Evolutionary conservation across 1,140 invertebrate genomes (phyloP), one percentile per base, ranked within the genome.

Genomic region (Muscidifurax raptorellus): DNA sequence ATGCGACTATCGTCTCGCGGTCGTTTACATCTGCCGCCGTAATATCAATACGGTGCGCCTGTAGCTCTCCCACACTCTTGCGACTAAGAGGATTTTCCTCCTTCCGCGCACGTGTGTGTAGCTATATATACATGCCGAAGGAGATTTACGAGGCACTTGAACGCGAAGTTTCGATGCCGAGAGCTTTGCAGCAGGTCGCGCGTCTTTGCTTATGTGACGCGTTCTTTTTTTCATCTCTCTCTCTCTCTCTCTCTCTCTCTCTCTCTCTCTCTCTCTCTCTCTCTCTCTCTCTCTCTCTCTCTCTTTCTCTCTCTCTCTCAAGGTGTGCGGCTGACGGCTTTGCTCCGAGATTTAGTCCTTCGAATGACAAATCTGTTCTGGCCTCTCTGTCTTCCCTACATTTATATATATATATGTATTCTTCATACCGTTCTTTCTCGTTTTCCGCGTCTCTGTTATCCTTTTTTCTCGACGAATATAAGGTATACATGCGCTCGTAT

Each of bases 81-180:
- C 30, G 28, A 32, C 52, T 18, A 71, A 47, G 44, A 69, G 66
- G 82, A 78, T 47, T 36, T 52, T n/a, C 59, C 18, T 27, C 10
- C 25, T 30, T 18, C 32, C 25, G 4, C 22, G 27, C 47, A 6
- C 44, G 13, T 2, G n/a, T 72, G 52, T 9, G 5, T 6, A 59
- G n/a, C n/a, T 12, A n/a, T 5, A 36, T 40, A 40, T 75, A 18
- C 27, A 10, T 15, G 3, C 40, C 25, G 25, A 84, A 84, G 67
- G 22, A 84, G 67, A 74, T 84, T 84, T 84, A 84, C 83, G 77
- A 80, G 77, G 44, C 77, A 84, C 77, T 84, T 84, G 27, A 71
- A 28, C 77, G n/a, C 75, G 25, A 2, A 75, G 72, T 74, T 66
- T 82, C 71, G 52, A 47, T 79, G 47, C 76, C 28, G 52, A 66